Conservation (phyloP, 2,113 vertebrate species). For the Xenus cinereus region DNA sequence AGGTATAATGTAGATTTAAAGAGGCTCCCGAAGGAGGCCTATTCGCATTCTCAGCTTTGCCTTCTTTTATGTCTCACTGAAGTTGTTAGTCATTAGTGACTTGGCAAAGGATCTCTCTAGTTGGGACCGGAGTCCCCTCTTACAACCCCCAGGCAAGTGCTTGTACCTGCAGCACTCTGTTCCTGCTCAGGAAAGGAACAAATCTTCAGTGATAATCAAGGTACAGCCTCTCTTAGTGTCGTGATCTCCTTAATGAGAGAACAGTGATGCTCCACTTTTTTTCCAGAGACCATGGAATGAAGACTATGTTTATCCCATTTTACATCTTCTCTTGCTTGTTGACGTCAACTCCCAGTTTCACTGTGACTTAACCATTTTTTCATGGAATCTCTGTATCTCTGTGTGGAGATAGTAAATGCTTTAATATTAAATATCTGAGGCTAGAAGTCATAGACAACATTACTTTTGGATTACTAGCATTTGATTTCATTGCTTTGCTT, state of each 20-base stretch:
- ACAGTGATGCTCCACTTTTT: neutral
- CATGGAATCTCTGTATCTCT: neutral
- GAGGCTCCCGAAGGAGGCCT: neutral
- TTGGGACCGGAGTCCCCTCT: neutral
- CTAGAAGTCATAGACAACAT: neutral
- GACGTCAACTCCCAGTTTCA: neutral
- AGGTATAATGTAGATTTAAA: neutral
- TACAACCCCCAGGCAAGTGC: neutral
- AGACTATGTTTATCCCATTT: neutral
- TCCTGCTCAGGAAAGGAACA: neutral
- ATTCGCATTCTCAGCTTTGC: neutral
- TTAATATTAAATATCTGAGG: neutral
- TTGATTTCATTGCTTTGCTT: neutral
- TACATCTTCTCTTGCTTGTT: neutral
- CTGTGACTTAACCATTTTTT: neutral
- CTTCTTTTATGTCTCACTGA: neutral
- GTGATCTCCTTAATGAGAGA: neutral
- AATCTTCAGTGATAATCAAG: neutral
- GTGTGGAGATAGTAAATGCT: neutral
- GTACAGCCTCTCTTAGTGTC: neutral
- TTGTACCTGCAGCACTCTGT: neutral
- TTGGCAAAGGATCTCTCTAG: neutral
- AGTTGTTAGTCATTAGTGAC: neutral
- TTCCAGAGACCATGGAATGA: neutral
- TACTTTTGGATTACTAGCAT: neutral